Conservation (phyloP, 2,113 vertebrate species). For the Australoheros scitulus region DNA sequence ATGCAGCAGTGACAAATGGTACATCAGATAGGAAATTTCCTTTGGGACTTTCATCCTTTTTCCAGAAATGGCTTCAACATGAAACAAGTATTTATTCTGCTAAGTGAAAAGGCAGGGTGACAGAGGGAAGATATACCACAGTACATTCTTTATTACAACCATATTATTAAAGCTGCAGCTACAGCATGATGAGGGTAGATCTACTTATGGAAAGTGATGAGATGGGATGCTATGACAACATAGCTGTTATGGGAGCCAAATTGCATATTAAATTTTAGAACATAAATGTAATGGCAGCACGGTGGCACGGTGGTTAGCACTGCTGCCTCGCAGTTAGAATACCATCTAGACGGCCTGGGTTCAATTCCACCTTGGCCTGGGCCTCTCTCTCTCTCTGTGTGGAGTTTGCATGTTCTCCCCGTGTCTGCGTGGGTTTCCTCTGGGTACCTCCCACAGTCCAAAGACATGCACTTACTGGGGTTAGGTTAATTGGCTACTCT, state of each 20-base stretch:
- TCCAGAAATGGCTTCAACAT: constrained; percentile 65
- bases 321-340: too few species aligned
- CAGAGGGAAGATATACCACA: constrained; percentile 37
- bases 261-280: constrained; percentile 25
- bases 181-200: constrained; percentile 20
- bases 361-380: too few species aligned
- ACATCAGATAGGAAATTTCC: constrained; percentile 77
- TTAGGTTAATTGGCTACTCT: too few species aligned
- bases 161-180: constrained; percentile 42
- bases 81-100: constrained; percentile 69
- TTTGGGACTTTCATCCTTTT: constrained; percentile 69
- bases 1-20: constrained; percentile 71
- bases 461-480: too few species aligned
- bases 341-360: too few species aligned
- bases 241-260: constrained; percentile 30
- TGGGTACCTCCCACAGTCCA: too few species aligned
- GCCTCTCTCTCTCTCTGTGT: too few species aligned
- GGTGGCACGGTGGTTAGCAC: too few species aligned
- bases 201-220: constrained; percentile 37
- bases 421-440: too few species aligned
- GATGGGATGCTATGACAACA: constrained; percentile 35
- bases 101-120: constrained; percentile 68
- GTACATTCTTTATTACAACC: constrained; percentile 52
- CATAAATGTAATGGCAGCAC: constrained; percentile 11
- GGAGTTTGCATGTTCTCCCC: too few species aligned